Evolutionary conservation across 2,888 invertebrate genomes (phyloP).

Genomic region (Hypomecis punctinalis): DNA sequence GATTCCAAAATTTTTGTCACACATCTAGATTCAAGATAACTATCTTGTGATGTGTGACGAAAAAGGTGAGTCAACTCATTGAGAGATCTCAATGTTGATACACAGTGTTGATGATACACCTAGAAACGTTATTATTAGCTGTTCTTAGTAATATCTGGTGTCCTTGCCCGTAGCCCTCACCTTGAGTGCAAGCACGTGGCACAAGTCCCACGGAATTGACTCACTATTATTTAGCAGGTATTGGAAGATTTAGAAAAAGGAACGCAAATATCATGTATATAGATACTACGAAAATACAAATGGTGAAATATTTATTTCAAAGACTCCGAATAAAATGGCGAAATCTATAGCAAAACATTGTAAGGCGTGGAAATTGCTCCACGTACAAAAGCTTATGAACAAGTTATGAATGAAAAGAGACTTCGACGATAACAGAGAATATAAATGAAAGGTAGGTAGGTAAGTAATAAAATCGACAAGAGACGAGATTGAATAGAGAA

Average conservation of each 20-base stretch:
- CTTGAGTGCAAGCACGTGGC: conserved; percentile 19
- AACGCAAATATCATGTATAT: background rate
- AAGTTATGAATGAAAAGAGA: no score
- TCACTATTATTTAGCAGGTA: conserved; percentile 7
- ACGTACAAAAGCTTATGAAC: no score
- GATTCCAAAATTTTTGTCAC: conserved; percentile 7
- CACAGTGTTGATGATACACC: background rate
- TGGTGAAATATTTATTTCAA: background rate
- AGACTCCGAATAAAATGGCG: background rate
- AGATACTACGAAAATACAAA: background rate
- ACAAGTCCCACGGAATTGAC: conserved; percentile 13
- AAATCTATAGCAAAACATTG: no score
- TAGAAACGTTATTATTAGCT: conserved; percentile 23
- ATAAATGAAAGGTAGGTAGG: no score
- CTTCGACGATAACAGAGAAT: no score
- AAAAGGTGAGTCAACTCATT: conserved; percentile 22
- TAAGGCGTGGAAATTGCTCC: no score
- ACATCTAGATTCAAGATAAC: no score
- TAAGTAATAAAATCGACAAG: no score
- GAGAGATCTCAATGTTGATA: conserved; percentile 16
- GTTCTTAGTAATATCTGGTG: conserved; percentile 19
- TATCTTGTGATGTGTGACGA: no score
- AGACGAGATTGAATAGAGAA: no score
- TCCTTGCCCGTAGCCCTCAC: conserved; percentile 23
- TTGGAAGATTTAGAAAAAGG: background rate